Percentiles rank a stretch among this genome's conserved stretches.
Evolutionary conservation across 2,888 invertebrate species (phyloP).

Genomic region (Trichogramma evanescens): DNA sequence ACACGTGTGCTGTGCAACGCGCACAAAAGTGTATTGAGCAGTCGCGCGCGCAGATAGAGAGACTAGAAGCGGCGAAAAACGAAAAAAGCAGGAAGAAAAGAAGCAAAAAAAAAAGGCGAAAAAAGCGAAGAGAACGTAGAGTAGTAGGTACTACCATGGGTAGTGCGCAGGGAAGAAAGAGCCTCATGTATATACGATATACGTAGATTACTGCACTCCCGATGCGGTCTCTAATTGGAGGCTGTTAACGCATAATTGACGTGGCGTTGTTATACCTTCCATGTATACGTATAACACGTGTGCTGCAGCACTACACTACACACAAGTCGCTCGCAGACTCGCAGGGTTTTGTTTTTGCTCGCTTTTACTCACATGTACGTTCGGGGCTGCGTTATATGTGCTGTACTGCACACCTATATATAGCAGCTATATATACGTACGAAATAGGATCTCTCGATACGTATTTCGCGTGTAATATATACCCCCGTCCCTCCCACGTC

Average conservation of each 20-base stretch:
- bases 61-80: background rate
- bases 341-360: too few relatives aligned
- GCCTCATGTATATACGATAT: constrained; percentile 4
- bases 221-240: constrained; percentile 37
- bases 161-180: constrained; percentile 1
- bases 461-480: too few relatives aligned
- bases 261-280: constrained; percentile 30
- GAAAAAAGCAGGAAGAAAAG: background rate
- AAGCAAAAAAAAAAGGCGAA: background rate
- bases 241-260: constrained; percentile 41
- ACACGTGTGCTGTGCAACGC: too few relatives aligned
- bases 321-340: too few relatives aligned
- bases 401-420: too few relatives aligned
- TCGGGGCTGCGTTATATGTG: too few relatives aligned
- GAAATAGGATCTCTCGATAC: too few relatives aligned
- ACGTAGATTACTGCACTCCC: constrained; percentile 12
- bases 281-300: constrained; percentile 11
- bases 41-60: background rate
- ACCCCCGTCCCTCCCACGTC: too few relatives aligned
- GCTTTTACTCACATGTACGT: too few relatives aligned
- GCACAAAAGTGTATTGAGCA: too few relatives aligned
- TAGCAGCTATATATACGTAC: too few relatives aligned
- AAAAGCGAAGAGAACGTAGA: background rate
- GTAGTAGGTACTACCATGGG: background rate
- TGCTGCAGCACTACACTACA: too few relatives aligned